phyloP scores from a whole-genome alignment of 1,140 invertebrate genomes.

The Pachyrhynchus sulphureomaculatus region DNA sequence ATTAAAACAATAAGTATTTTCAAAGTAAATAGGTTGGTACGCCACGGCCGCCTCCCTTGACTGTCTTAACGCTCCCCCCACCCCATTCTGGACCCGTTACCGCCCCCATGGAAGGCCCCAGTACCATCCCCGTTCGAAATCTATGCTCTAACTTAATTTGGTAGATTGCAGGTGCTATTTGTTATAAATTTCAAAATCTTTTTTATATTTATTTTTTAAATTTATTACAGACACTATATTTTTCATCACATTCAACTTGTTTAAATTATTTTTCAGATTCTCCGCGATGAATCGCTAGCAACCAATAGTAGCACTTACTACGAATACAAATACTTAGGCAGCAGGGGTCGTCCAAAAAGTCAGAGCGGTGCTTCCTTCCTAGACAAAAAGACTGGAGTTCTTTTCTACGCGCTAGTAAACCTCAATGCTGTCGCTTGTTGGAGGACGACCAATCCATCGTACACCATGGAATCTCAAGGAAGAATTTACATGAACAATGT shows the following conservation, averaged over 20 bases:
- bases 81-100: no score
- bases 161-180: no score
- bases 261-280: conserved; percentile 42
- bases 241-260: no score
- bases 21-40: no score
- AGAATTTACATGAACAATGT: conserved; percentile 69
- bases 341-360: conserved; percentile 66
- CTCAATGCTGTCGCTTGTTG: conserved; percentile 76
- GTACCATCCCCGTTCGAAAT: no score
- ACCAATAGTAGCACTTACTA: conserved; percentile 59
- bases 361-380: conserved; percentile 75
- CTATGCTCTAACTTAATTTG: no score
- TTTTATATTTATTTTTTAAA: no score
- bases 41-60: no score
- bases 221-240: neutral
- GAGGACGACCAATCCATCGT: conserved; percentile 66
- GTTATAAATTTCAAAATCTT: no score
- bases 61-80: no score
- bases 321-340: conserved; percentile 68
- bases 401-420: conserved; percentile 76
- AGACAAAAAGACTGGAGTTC: conserved; percentile 67
- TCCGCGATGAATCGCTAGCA: conserved; percentile 58
- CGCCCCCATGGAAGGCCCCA: no score
- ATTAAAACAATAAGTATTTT: no score
- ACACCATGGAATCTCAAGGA: conserved; percentile 65